A percentile compares a stretch with the other conserved stretches of the same genome.
These are phyloP conservation scores for Pomacea canaliculata DNA, from an alignment of 2,888 invertebrate genomes.

Conservation along the genomic window DNA sequence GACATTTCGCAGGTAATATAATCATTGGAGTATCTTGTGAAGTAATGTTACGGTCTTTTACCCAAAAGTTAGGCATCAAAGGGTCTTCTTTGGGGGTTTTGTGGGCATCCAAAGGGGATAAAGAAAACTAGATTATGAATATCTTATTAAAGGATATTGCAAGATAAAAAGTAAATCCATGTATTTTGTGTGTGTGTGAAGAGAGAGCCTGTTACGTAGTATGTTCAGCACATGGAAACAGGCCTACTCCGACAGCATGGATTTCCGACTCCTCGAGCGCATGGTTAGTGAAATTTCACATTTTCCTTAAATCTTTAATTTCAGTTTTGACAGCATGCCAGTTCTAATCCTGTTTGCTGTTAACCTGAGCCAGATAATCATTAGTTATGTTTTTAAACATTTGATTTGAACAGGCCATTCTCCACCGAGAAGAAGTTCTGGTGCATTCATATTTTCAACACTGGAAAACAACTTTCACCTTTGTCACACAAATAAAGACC, in stretches of 20 bases:
- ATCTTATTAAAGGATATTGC: too few relatives aligned
- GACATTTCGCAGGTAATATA: conserved; percentile 51
- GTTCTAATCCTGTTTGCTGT: too few relatives aligned
- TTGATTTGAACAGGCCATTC: conserved; percentile 50
- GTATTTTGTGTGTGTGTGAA: conserved; percentile 30
- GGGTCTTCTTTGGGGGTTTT: not conserved
- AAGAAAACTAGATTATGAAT: too few relatives aligned
- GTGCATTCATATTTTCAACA: conserved; percentile 40
- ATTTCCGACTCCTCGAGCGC: conserved; percentile 57
- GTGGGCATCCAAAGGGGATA: too few relatives aligned
- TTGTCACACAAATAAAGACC: conserved; percentile 36
- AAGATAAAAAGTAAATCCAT: too few relatives aligned
- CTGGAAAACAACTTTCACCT: conserved; percentile 49
- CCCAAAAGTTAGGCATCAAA: too few relatives aligned
- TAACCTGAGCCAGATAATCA: too few relatives aligned
- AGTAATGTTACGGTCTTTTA: not conserved
- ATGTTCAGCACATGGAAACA: conserved; percentile 57
- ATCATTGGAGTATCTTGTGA: not conserved
- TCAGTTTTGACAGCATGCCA: too few relatives aligned
- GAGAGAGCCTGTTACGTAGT: conserved; percentile 51
- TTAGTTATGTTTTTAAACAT: not conserved
- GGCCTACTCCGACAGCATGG: conserved; percentile 48
- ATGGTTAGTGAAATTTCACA: conserved; percentile 46
- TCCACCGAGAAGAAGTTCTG: conserved; percentile 53
- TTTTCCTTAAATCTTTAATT: too few relatives aligned